Evolutionary conservation across 2,113 vertebrate species (phyloP), one percentile per base, ranked within the genome.

Genomic region (Hepsetus odoe): DNA sequence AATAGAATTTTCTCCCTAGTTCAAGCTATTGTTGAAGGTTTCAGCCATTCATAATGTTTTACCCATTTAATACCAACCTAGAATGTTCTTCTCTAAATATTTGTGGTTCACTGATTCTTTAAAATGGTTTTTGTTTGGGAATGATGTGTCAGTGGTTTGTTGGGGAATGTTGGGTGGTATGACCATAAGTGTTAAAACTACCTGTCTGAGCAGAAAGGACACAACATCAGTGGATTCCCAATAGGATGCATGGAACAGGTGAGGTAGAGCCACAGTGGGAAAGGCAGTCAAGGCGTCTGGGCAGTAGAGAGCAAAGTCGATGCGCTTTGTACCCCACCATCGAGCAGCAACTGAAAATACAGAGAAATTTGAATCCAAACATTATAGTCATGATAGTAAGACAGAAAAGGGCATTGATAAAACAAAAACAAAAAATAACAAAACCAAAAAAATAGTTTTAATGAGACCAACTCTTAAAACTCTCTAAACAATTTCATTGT

Each of bases 171-270:
- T 35, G 14, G 14, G 1, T 49, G 46, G 1, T 49, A 20, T 49
- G 46, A 5, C 11, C 20, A 3, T 46, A 20, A 49, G 18, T 20
- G 18, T 12, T n/a, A 9, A 3, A 2, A 6, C 20, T 53, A 97
- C 97, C 95, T 99, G 97, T 95, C 97, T 90, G 55, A 98, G 95
- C 28, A 99, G 86, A 86, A 99, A 98, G 66, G 97, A 97, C 71
- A 97, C 98, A 0, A 97, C 97, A 0, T 99, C 97, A 0, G 96
- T 98, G 0, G 97, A 99, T 80, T 99, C 97, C 97, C 98, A 99
- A 92, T 99, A 99, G 88, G 97, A 98, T 9, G 97, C 97, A 0
- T 99, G 98, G 90, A 99, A 99, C 83, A 99, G 96, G 76, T 99
- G 98, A 0, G 98, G 98, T 87, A 99, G 91, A 10, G 97, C 98